These are phyloP conservation scores for Poeciliopsis prolifica DNA, from an alignment of 2,113 vertebrate genomes.

Conservation along the genomic window DNA sequence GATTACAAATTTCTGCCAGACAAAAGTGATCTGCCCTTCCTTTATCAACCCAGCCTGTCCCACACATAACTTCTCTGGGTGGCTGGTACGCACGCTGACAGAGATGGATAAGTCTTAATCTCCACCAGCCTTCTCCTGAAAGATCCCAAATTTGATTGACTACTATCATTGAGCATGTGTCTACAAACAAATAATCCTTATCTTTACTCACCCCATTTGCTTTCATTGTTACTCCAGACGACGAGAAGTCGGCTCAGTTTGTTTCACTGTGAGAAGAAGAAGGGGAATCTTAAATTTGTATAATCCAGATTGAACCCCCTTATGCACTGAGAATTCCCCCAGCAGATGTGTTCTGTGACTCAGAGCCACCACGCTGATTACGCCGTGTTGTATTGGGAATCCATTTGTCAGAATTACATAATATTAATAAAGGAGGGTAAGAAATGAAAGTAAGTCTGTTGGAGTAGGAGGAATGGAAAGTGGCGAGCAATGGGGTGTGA, in stretches of 20 bases:
- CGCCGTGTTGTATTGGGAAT: not conserved
- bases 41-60: conserved; percentile 7
- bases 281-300: not conserved
- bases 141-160: conserved; percentile 94
- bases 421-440: not conserved
- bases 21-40: conserved; percentile 79
- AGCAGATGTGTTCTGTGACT: not conserved
- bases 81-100: conserved; percentile 93
- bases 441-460: conserved; percentile 2
- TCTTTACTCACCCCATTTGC: conserved; percentile 20
- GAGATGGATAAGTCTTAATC: conserved; percentile 94
- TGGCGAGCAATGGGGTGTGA: conserved; percentile 23
- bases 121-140: conserved; percentile 92
- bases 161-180: conserved; percentile 87
- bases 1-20: conserved; percentile 97
- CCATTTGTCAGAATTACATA: conserved; percentile 7
- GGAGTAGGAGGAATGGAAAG: conserved; percentile 7
- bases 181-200: conserved; percentile 85
- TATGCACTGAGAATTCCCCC: not conserved
- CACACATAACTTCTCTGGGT: conserved; percentile 87
- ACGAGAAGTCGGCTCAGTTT: not conserved
- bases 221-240: conserved; percentile 45
- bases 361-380: not conserved
- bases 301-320: not conserved
- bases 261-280: not conserved